These are phyloP conservation scores for Ceratitis capitata DNA, from an alignment of 1,140 invertebrate species.

Conservation along the genomic window DNA sequence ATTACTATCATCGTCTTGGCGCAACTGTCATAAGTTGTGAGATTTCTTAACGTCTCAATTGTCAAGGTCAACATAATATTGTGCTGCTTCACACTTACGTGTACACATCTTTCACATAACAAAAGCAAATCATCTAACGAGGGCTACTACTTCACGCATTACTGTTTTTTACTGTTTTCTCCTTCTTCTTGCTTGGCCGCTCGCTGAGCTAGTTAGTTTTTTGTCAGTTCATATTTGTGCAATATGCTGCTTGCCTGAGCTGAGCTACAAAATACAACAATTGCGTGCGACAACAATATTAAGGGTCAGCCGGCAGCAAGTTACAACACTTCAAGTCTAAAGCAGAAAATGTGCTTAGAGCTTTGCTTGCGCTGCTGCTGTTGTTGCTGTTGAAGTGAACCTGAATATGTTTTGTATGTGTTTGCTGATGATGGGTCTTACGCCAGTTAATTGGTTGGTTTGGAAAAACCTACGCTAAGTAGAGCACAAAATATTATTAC, in stretches of 20 bases:
- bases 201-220: not conserved
- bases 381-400: not conserved
- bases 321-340: not conserved
- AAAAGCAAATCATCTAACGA: not conserved
- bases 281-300: not conserved
- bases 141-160: no score
- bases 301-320: not conserved
- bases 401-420: not conserved
- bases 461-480: not conserved
- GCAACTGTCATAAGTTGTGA: not conserved
- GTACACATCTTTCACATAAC: not conserved
- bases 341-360: slow-evolving; percentile 10
- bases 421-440: not conserved
- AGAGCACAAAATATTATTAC: not conserved
- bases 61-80: not conserved
- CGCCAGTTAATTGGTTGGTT: not conserved
- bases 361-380: not conserved
- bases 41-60: not conserved
- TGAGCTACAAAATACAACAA: not conserved
- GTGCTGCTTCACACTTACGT: no score
- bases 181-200: no score
- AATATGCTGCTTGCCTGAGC: not conserved
- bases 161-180: no score
- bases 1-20: not conserved
- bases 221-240: not conserved